phyloP scores from a whole-genome alignment of 2,797 vertebrate species.

The Echiichthys vipera region DNA sequence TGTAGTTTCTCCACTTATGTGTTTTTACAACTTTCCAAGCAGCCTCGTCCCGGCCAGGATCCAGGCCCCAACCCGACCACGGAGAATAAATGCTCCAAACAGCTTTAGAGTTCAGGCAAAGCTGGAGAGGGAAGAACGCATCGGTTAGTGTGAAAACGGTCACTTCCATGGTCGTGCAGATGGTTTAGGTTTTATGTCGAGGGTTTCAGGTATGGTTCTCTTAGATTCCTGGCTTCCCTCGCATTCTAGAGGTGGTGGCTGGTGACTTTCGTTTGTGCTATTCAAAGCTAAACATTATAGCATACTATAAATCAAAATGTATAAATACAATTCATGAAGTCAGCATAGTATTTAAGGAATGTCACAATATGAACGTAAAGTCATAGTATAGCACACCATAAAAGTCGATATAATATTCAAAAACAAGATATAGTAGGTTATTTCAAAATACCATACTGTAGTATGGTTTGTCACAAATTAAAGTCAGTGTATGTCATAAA shows the following conservation, averaged over 20 bases:
- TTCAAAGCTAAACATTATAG: not conserved
- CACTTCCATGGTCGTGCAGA: not conserved
- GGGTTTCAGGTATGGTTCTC: not conserved
- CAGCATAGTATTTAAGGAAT: too few relatives aligned
- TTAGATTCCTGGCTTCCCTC: not conserved
- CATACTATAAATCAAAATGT: too few relatives aligned
- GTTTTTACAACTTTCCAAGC: constrained; percentile 86
- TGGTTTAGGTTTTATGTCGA: not conserved
- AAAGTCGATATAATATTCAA: too few relatives aligned
- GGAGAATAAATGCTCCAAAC: constrained; percentile 84
- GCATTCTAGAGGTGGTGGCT: not conserved
- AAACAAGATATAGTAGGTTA: too few relatives aligned
- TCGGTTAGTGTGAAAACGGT: not conserved
- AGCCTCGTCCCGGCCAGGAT: constrained; percentile 89
- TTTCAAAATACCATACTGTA: too few relatives aligned
- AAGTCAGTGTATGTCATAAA: too few relatives aligned
- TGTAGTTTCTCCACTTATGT: constrained; percentile 54
- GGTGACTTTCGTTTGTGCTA: not conserved
- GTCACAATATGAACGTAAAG: too few relatives aligned
- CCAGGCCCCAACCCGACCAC: constrained; percentile 79
- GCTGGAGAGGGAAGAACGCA: constrained; percentile 59
- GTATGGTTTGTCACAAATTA: too few relatives aligned
- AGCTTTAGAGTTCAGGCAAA: constrained; percentile 81
- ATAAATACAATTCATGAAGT: too few relatives aligned
- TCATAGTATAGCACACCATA: not conserved